Evolutionary conservation across 1,140 invertebrate genomes (phyloP), one percentile per base, ranked within the genome.

Genomic region (Temnothorax longispinosus): DNA sequence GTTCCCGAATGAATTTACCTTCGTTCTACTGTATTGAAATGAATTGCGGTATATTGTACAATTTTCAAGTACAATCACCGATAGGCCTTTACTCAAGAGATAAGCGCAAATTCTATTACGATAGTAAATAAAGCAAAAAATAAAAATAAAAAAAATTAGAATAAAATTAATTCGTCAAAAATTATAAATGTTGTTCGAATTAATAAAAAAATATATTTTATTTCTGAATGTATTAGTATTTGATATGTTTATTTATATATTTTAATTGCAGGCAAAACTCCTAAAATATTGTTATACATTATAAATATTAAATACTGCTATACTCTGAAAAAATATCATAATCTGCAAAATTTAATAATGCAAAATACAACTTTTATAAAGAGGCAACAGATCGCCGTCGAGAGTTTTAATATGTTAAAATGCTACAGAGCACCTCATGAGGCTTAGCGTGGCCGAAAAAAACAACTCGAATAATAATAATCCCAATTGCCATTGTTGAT

Each of bases 391-490:
- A 56, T 10, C 13, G 13, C 35, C 27, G 15, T 65, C 3, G 2
- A 32, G 35, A 56, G 52, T 27, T 27, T 50, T 11, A 7, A 54
- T 54, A 80, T 47, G 47, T 80, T 81, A 69, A 10, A 85, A 27
- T 54, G 54, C 50, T 52, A 18, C 8, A 44, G 8, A 1, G 71
- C 71, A 27, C 47, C 58, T 38, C n/a, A 11, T 21, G 3, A 27
- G 38, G 64, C 13, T 27, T 11, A 32, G 18, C 8, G 18, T 27
- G 13, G 44, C 15, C 0, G 1, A 11, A n/a, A 47, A 35, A 56
- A 44, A 50, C 41, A 62, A 35, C 41, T 54, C n/a, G 77, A 74
- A 71, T 54, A 87, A 89, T 75, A 62, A 58, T 62, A 89, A 64
- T 65, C 27, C 60, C 44, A 52, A 72, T 58, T 56, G 65, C 52